Base-by-base conservation (phyloP, 1,140 invertebrate species). In the Campodea augens region DNA sequence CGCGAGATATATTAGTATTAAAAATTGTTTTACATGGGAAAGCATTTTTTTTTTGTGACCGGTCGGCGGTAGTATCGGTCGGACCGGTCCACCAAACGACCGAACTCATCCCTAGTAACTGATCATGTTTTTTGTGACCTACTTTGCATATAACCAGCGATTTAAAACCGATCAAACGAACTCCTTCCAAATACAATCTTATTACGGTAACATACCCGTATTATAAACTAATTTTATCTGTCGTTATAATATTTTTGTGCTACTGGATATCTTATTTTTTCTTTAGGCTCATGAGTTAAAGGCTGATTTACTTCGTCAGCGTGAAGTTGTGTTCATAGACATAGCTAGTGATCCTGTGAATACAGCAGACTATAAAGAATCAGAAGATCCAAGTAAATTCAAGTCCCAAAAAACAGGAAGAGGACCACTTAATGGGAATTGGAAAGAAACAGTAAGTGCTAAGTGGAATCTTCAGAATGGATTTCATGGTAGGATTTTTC, bases 381-480 rank as follows among this genome's bases (percentile, higher is more conserved):
- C 81, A 48, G 83, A 85, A 61, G 88, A 95, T 68, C 91, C 91
- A 2, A 73, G 70, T 15, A 83, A 78, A 59, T 95, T 90, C 61
- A 81, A 83, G 57, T 97, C 91, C 44, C 61, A 73, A 53, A 98
- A 96, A 69, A 96, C 92, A 22, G 88, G 86, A 32, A 74, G 95
- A 54, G 95, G 95, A 13, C 92, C 91, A 19, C 71, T 99, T 29
- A 63, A 69, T 43, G 78, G 80, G 1, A 71, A 80, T 27, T 95
- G 91, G 90, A 78, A 75, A 63, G 72, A 78, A 42, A 71, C 71
- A 25, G 72, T 62, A 51, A 46, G 43, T 37, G n/a, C n/a, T n/a
- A n/a, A n/a, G n/a, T n/a, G n/a, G n/a, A n/a, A n/a, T n/a, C n/a
- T n/a, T n/a, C n/a, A n/a, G n/a, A n/a, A n/a, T n/a, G n/a, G n/a